These are phyloP conservation scores for Cremastinae sp. DNA, from an alignment of 2,888 invertebrate genomes.

Conservation along the genomic window DNA sequence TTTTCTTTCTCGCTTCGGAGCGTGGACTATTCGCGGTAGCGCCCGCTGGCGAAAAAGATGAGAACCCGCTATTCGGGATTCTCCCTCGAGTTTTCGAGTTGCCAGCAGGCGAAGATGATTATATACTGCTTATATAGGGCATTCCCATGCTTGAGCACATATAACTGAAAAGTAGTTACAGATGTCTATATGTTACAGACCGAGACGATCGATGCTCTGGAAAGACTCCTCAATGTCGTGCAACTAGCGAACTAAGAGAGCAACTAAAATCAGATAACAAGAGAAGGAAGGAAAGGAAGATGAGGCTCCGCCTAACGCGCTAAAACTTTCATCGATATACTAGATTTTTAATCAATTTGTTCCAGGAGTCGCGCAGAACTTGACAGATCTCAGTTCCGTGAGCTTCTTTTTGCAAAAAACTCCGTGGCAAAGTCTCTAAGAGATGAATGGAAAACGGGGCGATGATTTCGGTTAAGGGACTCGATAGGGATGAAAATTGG, in stretches of 20 bases:
- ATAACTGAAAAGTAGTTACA: constrained; percentile 55
- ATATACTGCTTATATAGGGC: constrained; percentile 43
- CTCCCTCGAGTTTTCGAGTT: constrained; percentile 48
- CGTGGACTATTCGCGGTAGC: constrained; percentile 23
- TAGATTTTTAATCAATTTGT: constrained; percentile 61
- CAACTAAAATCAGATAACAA: constrained; percentile 14
- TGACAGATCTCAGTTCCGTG: too few relatives aligned
- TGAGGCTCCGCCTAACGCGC: constrained; percentile 22
- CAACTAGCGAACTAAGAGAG: constrained; percentile 37
- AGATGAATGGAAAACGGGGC: too few relatives aligned
- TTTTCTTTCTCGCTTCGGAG: constrained; percentile 23
- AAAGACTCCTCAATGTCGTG: constrained; percentile 41
- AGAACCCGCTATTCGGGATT: constrained; percentile 35
- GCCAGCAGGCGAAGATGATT: constrained; percentile 60
- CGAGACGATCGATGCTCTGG: constrained; percentile 51
- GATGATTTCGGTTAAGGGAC: too few relatives aligned
- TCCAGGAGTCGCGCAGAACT: constrained; percentile 49
- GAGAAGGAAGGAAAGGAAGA: constrained; percentile 8
- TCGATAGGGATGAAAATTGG: too few relatives aligned
- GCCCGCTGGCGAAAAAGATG: constrained; percentile 44
- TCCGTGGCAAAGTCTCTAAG: too few relatives aligned
- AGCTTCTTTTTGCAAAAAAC: too few relatives aligned
- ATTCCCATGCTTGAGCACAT: constrained; percentile 36
- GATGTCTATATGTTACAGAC: constrained; percentile 35
- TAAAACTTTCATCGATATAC: constrained; percentile 49